phyloP scores from a whole-genome alignment of 2,888 invertebrate species.

The Drosophila limbata region DNA sequence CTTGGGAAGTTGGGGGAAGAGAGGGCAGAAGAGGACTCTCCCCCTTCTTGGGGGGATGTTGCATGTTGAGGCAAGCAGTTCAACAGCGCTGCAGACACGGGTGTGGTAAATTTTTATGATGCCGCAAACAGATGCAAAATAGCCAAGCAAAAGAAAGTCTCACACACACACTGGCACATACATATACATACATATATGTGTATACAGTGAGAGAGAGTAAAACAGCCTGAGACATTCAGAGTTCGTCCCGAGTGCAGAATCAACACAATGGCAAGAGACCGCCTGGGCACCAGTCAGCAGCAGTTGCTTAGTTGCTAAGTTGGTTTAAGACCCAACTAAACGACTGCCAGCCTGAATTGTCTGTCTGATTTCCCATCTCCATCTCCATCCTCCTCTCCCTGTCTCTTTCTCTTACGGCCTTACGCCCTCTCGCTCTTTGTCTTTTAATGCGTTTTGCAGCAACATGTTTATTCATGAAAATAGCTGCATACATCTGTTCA shows the following conservation, averaged over 20 bases:
- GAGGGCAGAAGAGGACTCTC: too few relatives aligned
- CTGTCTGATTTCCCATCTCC: conserved; percentile 23
- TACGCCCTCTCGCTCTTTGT: conserved; percentile 1
- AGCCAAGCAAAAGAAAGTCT: conserved; percentile 63
- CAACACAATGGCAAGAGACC: conserved; percentile 66
- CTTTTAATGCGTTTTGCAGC: conserved; percentile 29
- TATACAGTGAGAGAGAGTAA: not conserved
- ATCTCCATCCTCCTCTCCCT: conserved; percentile 5
- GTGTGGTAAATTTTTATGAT: conserved; percentile 78
- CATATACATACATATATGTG: conserved; percentile 2
- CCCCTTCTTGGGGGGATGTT: conserved; percentile 12
- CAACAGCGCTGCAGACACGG: conserved; percentile 73
- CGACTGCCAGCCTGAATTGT: conserved; percentile 55
- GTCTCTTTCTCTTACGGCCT: conserved; percentile 8
- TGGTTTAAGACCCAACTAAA: conserved; percentile 54
- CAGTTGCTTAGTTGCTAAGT: conserved; percentile 67
- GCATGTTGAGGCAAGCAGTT: conserved; percentile 70
- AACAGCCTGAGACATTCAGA: conserved; percentile 45
- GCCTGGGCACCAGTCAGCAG: conserved; percentile 66
- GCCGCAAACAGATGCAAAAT: conserved; percentile 80
- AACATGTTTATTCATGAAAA: conserved; percentile 57
- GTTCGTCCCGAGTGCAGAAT: conserved; percentile 35
- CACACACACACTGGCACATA: conserved; percentile 18
- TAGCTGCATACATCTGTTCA: conserved; percentile 23
- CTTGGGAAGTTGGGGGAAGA: not conserved